phyloP scores from a whole-genome alignment of 2,888 invertebrate species.

The Philereme vetulata region DNA sequence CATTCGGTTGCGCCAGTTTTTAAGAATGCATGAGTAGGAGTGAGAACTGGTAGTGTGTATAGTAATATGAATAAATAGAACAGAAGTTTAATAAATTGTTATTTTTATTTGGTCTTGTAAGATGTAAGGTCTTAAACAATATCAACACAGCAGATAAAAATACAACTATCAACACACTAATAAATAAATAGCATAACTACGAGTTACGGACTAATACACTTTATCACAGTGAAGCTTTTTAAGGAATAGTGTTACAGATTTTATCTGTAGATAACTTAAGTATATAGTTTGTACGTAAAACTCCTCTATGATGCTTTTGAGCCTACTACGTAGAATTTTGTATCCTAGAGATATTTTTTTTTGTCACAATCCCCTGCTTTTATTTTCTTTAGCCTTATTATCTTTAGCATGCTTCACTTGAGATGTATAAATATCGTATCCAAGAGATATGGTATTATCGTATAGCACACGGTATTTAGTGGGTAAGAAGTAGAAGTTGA shows the following conservation, averaged over 20 bases:
- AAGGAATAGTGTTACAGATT: conserved; percentile 38
- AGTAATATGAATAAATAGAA: conserved; percentile 18
- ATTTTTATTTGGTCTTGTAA: conserved; percentile 17
- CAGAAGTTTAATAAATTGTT: conserved; percentile 7
- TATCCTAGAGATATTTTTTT: conserved; percentile 11
- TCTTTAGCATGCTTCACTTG: conserved; percentile 87
- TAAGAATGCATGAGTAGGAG: neutral
- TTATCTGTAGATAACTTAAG: conserved; percentile 25
- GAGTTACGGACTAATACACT: conserved; percentile 39
- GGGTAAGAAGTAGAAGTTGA: conserved; percentile 96
- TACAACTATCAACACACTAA: conserved; percentile 28
- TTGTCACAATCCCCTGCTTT: conserved; percentile 22
- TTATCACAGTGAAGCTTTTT: conserved; percentile 64
- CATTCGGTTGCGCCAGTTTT: neutral
- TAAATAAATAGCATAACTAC: conserved; percentile 35
- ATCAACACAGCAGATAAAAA: conserved; percentile 37
- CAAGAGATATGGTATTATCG: conserved; percentile 93
- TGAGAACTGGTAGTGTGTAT: neutral
- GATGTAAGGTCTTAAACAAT: conserved; percentile 27
- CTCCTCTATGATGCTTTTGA: conserved; percentile 21
- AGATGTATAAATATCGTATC: conserved; percentile 94
- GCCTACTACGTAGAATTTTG: conserved; percentile 12
- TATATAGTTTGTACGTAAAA: conserved; percentile 18
- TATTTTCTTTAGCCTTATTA: conserved; percentile 36
- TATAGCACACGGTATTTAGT: conserved; percentile 94